A percentile compares a stretch with the other conserved stretches of the same genome.
Conservation (phyloP, 2,888 invertebrate genomes). For the Eudemis profundana region DNA sequence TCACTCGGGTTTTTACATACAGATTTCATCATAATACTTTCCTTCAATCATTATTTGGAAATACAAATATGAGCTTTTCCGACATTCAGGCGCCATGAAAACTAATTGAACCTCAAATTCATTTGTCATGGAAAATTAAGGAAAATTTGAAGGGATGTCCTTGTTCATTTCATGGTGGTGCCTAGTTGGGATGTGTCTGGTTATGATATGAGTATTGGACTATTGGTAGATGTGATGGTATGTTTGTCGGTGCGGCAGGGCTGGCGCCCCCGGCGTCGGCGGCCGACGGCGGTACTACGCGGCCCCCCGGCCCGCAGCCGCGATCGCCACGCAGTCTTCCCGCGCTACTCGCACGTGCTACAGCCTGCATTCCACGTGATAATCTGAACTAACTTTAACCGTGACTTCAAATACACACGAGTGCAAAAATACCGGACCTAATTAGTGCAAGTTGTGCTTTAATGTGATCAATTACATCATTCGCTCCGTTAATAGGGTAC, state of each 20-base stretch:
- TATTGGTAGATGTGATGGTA: constrained; percentile 31
- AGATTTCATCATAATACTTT: constrained; percentile 2
- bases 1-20: no score
- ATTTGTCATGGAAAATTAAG: constrained; percentile 7
- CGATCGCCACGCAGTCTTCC: constrained; percentile 85
- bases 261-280: constrained; percentile 57
- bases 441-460: constrained; percentile 56
- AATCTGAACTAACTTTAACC: constrained; percentile 38
- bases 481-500: constrained; percentile 48
- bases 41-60: neutral
- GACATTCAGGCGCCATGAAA: neutral
- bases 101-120: neutral
- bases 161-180: constrained; percentile 2
- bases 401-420: constrained; percentile 4
- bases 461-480: constrained; percentile 54
- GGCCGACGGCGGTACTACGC: constrained; percentile 46
- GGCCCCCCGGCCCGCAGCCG: constrained; percentile 66
- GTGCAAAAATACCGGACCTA: constrained; percentile 34
- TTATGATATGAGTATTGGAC: constrained; percentile 27
- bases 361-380: constrained; percentile 61
- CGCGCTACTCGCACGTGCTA: constrained; percentile 83
- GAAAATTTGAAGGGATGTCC: constrained; percentile 14
- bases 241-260: constrained; percentile 50
- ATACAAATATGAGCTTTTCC: neutral
- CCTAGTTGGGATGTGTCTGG: constrained; percentile 16